phyloP scores from a whole-genome alignment of 2,113 vertebrate genomes.

The Myotis brandtii region DNA sequence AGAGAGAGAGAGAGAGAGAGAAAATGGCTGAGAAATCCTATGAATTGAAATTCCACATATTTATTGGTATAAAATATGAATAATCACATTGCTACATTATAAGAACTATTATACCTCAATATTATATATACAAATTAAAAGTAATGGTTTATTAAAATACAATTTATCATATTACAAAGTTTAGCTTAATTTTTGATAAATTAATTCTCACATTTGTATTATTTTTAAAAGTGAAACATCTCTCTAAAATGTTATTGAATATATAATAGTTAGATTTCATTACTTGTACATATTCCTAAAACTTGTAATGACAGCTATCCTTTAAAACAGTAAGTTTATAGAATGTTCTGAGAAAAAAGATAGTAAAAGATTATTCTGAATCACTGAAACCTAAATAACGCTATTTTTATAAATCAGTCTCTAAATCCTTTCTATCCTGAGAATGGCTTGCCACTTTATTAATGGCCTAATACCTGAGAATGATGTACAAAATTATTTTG shows the following conservation, averaged over 20 bases:
- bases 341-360: constrained; percentile 39
- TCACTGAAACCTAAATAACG: constrained; percentile 57
- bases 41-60: background rate
- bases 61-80: background rate
- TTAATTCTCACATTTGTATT: background rate
- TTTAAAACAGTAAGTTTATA: background rate
- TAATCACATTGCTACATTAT: background rate
- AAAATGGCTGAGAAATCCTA: background rate
- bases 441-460: constrained; percentile 61
- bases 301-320: background rate
- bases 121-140: background rate
- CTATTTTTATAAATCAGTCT: constrained; percentile 54
- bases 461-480: constrained; percentile 63
- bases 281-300: background rate
- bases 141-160: background rate
- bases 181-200: background rate
- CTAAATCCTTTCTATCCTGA: constrained; percentile 24
- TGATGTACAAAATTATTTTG: constrained; percentile 69
- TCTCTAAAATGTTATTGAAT: background rate
- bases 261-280: background rate
- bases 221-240: background rate
- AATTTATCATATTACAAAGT: background rate
- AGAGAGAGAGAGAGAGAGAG: no score
- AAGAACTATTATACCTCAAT: background rate
- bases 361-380: constrained; percentile 20